Evolutionary conservation across 1,140 invertebrate species (phyloP).

Genomic region (Patella vulgata): DNA sequence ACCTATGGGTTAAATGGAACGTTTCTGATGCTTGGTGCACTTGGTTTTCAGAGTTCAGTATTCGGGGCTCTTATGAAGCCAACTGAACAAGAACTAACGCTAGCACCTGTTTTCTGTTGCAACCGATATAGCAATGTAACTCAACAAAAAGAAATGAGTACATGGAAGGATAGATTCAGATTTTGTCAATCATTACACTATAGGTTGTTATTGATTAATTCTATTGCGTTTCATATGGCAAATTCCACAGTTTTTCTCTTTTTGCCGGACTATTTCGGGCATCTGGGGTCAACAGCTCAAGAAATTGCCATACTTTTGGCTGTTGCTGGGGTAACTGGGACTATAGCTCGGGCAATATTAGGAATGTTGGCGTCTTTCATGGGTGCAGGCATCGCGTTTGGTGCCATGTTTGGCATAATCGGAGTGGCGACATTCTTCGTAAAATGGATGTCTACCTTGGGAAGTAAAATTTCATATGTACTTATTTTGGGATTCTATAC

Average conservation of each 20-base stretch:
- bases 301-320: too few relatives aligned
- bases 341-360: not conserved
- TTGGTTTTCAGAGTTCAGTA: conserved; percentile 74
- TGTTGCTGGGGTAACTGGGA: conserved; percentile 2
- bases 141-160: too few relatives aligned
- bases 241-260: too few relatives aligned
- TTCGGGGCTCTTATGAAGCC: conserved; percentile 30
- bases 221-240: too few relatives aligned
- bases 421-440: not conserved
- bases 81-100: too few relatives aligned
- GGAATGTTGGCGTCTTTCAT: not conserved
- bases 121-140: too few relatives aligned
- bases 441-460: not conserved
- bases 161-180: too few relatives aligned
- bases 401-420: not conserved
- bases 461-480: conserved; percentile 7
- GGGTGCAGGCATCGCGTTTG: not conserved
- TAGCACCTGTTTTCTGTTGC: too few relatives aligned
- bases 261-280: too few relatives aligned
- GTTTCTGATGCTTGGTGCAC: conserved; percentile 84
- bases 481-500: conserved; percentile 28
- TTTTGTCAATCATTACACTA: too few relatives aligned
- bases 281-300: too few relatives aligned
- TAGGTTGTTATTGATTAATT: too few relatives aligned
- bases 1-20: conserved; percentile 77